Percentiles rank a stretch among this genome's conserved stretches.
phyloP scores from a whole-genome alignment of 1,140 invertebrate species.

The Diabrotica undecimpunctata region DNA sequence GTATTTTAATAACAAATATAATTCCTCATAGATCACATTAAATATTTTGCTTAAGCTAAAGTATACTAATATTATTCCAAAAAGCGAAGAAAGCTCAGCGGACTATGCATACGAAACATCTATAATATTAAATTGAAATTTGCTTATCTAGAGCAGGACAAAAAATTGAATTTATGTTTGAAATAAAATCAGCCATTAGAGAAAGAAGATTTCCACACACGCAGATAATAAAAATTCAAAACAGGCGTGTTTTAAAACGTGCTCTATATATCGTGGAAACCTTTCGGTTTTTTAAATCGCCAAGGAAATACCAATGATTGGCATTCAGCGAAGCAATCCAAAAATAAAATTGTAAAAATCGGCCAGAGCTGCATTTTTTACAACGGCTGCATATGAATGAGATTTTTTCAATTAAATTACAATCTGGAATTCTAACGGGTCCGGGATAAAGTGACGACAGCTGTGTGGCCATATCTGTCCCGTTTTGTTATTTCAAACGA shows the following conservation, averaged over 20 bases:
- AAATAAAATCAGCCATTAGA: too few species aligned
- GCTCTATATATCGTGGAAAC: slow-evolving; percentile 22
- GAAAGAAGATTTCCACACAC: too few species aligned
- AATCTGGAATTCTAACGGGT: slow-evolving; percentile 34
- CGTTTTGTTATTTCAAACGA: slow-evolving; percentile 6
- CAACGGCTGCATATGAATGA: slow-evolving; percentile 48
- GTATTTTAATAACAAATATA: too few species aligned
- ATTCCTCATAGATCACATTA: too few species aligned
- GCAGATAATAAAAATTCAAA: slow-evolving; percentile 31
- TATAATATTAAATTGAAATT: too few species aligned
- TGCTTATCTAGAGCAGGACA: too few species aligned
- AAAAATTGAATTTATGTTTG: too few species aligned
- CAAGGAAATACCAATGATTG: slow-evolving; percentile 40
- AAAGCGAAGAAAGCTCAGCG: too few species aligned
- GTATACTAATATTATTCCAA: too few species aligned
- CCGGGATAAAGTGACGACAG: slow-evolving; percentile 22
- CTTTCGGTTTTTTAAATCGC: slow-evolving; percentile 11
- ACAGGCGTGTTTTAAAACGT: slow-evolving; percentile 38
- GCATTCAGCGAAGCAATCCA: slow-evolving; percentile 37
- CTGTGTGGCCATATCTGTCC: slow-evolving; percentile 20
- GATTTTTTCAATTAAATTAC: slow-evolving; percentile 49
- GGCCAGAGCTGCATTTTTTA: slow-evolving; percentile 44
- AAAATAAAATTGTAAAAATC: slow-evolving; percentile 41
- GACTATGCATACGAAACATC: too few species aligned
- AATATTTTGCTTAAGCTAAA: too few species aligned